Base-by-base conservation (phyloP, 2,797 vertebrate species). In the Platyrinchus mystaceus region DNA sequence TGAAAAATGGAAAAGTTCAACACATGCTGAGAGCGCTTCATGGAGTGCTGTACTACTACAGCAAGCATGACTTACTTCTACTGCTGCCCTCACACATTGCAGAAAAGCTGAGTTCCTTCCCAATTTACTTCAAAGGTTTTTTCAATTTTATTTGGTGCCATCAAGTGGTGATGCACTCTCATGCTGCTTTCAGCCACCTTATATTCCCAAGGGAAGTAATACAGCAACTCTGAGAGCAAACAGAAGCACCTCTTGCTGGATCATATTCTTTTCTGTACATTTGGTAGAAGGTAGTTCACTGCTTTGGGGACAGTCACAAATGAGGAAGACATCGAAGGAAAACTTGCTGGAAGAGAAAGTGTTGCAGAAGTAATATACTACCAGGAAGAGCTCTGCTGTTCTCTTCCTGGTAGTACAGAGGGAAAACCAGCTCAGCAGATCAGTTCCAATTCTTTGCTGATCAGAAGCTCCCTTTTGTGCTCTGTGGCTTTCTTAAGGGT, bases 101-200 rank as follows among this genome's bases (percentile, higher is more conserved):
- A 75, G 53, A 59, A 87, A 78, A 90, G 34, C 34, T 8, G 7
- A 74, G 8, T 18, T 77, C 37, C 24, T 55, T 66, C 20, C 27
- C 7, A 47, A 44, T 58, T 74, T 76, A 60, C 44, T 76, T 78
- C 55, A 86, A 73, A 93, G 26, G 19, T 59, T 70, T 46, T 91
- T 88, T 26, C 52, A 41, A 32, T 80, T 94, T 75, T 92, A 62
- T 91, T 75, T 93, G 76, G 64, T 90, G 90, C 84, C 95, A 91
- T 77, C 89, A 96, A 94, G 88, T 62, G 84, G 73, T 66, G 68
- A 95, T 60, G 32, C 32, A 60, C 8, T 59, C 39, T n/a, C 50
- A 8, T n/a, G 55, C 16, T 71, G 32, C 52, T 88, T 68, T 89
- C 79, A 59, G 24, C 52, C 27, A 66, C 5, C n/a, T 58, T 14